Conservation (phyloP, 2,113 vertebrate genomes). For the Ammodytes marinus region DNA sequence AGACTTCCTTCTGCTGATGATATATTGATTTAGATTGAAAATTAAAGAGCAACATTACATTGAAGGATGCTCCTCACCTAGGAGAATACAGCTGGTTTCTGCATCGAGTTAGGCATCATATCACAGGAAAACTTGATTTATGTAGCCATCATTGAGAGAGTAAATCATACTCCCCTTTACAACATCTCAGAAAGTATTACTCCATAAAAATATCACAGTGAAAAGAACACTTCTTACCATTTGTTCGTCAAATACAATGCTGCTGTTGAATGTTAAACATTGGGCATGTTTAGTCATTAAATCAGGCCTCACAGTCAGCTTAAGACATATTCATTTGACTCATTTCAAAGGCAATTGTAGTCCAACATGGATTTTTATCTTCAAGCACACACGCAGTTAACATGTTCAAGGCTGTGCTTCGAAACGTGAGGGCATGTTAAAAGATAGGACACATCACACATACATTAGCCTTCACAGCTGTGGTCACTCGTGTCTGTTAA, state of each 20-base stretch:
- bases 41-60: neutral
- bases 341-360: slow-evolving; percentile 5
- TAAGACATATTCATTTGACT: neutral
- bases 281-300: neutral
- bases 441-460: slow-evolving; percentile 16
- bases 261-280: slow-evolving; percentile 3
- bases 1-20: neutral
- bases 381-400: neutral
- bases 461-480: slow-evolving; percentile 48
- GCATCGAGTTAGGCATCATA: neutral
- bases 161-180: neutral
- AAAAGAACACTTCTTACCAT: neutral
- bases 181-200: slow-evolving; percentile 1
- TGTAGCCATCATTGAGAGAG: neutral
- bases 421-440: neutral
- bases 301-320: neutral
- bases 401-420: neutral
- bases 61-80: neutral
- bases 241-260: slow-evolving; percentile 1
- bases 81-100: neutral
- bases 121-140: neutral
- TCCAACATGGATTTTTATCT: slow-evolving; percentile 3
- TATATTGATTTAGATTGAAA: slow-evolving; percentile 20
- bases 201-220: neutral
- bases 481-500: slow-evolving; percentile 62